These are phyloP conservation scores for Parnassius mnemosyne DNA, from an alignment of 2,888 invertebrate genomes.

Conservation along the genomic window DNA sequence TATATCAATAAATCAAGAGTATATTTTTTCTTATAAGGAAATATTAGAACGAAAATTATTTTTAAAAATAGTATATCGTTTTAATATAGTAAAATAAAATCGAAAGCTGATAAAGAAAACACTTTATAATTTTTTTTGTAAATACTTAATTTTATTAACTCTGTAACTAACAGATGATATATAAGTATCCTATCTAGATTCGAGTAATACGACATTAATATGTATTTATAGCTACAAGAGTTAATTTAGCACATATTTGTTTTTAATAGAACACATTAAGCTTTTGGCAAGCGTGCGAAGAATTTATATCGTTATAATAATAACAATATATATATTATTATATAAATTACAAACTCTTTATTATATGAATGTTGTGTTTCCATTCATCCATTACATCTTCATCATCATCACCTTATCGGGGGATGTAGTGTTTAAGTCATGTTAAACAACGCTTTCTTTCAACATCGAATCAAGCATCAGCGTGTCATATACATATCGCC, in stretches of 20 bases:
- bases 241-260: conserved; percentile 62
- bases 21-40: too few relatives aligned
- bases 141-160: conserved; percentile 80
- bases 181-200: conserved; percentile 78
- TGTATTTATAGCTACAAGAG: conserved; percentile 74
- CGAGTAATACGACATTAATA: conserved; percentile 66
- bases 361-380: background rate
- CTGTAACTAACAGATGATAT: conserved; percentile 79
- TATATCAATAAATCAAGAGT: too few relatives aligned
- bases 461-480: too few relatives aligned
- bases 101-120: conserved; percentile 45
- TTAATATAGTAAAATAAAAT: background rate
- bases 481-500: too few relatives aligned
- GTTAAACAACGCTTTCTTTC: too few relatives aligned
- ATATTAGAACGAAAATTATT: too few relatives aligned
- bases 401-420: too few relatives aligned
- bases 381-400: too few relatives aligned
- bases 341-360: background rate
- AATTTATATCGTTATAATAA: background rate
- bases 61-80: background rate
- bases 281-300: conserved; percentile 46
- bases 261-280: conserved; percentile 29
- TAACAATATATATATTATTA: too few relatives aligned
- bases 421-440: too few relatives aligned
- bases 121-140: conserved; percentile 54